A percentile compares a stretch with the other conserved stretches of the same genome.
phyloP scores from a whole-genome alignment of 2,888 invertebrate genomes.

The Volucella bombylans region DNA sequence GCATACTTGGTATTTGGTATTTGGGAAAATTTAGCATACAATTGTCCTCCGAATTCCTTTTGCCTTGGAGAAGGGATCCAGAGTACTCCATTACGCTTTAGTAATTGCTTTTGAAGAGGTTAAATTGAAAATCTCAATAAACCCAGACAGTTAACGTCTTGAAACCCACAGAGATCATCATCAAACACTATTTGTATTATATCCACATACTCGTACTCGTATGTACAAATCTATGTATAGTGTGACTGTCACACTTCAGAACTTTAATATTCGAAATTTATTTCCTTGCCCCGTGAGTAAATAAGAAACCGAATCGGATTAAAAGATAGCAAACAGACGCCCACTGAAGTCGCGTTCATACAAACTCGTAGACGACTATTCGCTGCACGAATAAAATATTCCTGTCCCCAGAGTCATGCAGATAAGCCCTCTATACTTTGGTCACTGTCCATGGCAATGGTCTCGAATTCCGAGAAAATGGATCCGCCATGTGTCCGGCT shows the following conservation, averaged over 20 bases:
- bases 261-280: conserved; percentile 32
- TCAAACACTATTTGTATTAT: background rate
- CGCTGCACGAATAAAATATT: conserved; percentile 38
- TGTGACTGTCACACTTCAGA: conserved; percentile 25
- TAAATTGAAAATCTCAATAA: background rate
- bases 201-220: background rate
- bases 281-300: conserved; percentile 35
- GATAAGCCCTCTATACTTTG: conserved; percentile 51
- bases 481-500: conserved; percentile 33
- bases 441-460: conserved; percentile 21
- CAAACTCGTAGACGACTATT: background rate
- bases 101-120: too few species aligned
- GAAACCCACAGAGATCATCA: background rate
- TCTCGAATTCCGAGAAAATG: conserved; percentile 41
- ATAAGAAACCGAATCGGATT: conserved; percentile 62
- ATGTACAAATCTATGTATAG: too few species aligned
- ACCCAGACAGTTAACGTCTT: background rate
- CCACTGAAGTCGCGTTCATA: conserved; percentile 43
- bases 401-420: conserved; percentile 52
- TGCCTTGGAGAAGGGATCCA: too few species aligned
- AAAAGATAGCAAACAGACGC: conserved; percentile 64
- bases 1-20: too few species aligned
- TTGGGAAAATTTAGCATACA: too few species aligned
- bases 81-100: too few species aligned
- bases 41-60: too few species aligned